These are phyloP conservation scores for Parambassis ranga DNA, from an alignment of 2,797 vertebrate species.

Conservation along the genomic window DNA sequence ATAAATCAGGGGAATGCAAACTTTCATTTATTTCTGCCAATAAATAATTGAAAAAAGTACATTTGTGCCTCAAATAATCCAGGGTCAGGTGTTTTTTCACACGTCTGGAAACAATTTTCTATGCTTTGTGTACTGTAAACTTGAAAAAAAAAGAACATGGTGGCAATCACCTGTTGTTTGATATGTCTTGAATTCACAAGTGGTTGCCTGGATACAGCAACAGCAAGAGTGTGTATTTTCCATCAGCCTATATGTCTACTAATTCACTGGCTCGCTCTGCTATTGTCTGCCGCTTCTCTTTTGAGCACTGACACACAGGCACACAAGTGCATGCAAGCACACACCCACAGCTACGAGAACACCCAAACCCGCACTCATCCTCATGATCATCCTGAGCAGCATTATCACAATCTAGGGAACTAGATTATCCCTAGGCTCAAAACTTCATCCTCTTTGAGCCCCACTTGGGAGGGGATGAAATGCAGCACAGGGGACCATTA, in stretches of 20 bases:
- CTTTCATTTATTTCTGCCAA: too few species aligned
- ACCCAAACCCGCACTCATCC: constrained; percentile 47
- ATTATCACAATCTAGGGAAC: constrained; percentile 79
- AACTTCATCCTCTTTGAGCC: constrained; percentile 76
- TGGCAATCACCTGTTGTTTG: constrained; percentile 57
- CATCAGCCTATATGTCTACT: constrained; percentile 18
- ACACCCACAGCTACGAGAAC: constrained; percentile 7
- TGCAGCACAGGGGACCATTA: constrained; percentile 52
- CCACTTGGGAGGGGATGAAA: constrained; percentile 67
- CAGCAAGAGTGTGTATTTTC: constrained; percentile 24
- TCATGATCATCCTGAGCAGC: constrained; percentile 69
- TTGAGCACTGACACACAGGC: constrained; percentile 17
- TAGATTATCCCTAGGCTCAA: constrained; percentile 77
- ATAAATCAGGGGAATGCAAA: too few species aligned
- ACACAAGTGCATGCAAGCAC: constrained; percentile 13
- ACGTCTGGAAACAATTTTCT: too few species aligned
- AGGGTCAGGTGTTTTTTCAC: too few species aligned
- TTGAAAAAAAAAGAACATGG: constrained; percentile 27
- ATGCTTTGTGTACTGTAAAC: too few species aligned
- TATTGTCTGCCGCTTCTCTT: constrained; percentile 45
- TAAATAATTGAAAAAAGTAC: too few species aligned
- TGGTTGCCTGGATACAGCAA: constrained; percentile 74
- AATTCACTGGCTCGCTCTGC: constrained; percentile 39
- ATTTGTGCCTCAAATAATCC: too few species aligned
- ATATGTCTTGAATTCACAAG: constrained; percentile 59